Evolutionary conservation across 2,797 vertebrate genomes (phyloP).

Genomic region (Salmo trutta): DNA sequence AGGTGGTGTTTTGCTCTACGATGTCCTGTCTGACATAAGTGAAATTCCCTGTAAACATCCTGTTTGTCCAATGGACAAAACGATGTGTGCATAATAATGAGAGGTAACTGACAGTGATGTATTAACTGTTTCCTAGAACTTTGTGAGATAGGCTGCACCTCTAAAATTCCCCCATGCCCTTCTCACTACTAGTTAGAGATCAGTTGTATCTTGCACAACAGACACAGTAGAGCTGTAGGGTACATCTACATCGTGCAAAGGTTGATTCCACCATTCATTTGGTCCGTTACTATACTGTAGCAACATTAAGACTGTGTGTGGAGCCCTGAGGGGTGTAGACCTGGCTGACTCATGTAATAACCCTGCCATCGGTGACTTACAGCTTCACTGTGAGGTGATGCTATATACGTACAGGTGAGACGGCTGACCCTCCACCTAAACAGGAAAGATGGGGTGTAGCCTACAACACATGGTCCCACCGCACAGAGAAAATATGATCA

Average conservation of each 20-base stretch:
- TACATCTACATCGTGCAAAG: neutral
- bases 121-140: too few relatives aligned
- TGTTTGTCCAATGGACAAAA: conserved; percentile 46
- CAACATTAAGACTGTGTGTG: neutral
- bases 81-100: conserved; percentile 34
- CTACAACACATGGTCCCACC: neutral
- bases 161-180: neutral
- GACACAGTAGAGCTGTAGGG: neutral
- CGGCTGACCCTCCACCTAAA: neutral
- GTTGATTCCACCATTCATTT: neutral
- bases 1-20: conserved; percentile 65
- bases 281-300: neutral
- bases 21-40: conserved; percentile 54
- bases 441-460: neutral
- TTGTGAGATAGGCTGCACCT: neutral
- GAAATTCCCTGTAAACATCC: conserved; percentile 58
- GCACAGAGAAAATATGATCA: neutral
- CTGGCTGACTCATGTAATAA: neutral
- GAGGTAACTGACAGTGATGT: neutral
- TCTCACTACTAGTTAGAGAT: neutral
- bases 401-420: neutral
- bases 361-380: neutral
- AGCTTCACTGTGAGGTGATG: neutral
- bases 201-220: neutral
- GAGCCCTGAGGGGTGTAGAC: neutral